Evolutionary conservation across 2,888 invertebrate species (phyloP), one percentile per base, ranked within the genome.

Genomic region (Tetanocera ferruginea): DNA sequence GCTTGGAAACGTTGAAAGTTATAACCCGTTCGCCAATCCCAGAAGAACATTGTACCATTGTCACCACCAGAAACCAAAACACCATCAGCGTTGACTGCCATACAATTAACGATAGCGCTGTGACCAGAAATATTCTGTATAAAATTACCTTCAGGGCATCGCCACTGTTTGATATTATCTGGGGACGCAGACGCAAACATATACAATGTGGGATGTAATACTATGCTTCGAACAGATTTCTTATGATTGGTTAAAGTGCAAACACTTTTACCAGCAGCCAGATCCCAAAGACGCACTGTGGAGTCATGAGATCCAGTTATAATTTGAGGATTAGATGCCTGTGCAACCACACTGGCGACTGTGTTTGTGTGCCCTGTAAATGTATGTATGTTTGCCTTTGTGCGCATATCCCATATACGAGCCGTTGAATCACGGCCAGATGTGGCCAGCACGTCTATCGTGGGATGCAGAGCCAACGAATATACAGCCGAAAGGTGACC

Each of bases 11-110:
- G 92, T 90, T 99, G 99, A 91, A 99, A 99, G 91, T 99, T 99
- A 87, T 99, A 99, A 0, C 99, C 99, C 0, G 98, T 98, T 85
- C 97, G 93, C 99, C 99, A 99, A 89, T 99, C 99, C 99, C 99
- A 99, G 86, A 97, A 95, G 89, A 96, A 94, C 92, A 99, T 93
- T 0, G 98, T 97, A 0, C 99, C 99, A 88, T 99, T 99, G 88
- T 99, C 99, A 28, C 97, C 99, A 4, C 98, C 99, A 5, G 98
- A 99, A 2, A 99, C 98, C 4, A 99, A 91, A 14, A 99, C 99
- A 0, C 98, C 97, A 85, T 98, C 98, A 0, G 95, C 92, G 91
- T 99, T 99, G 6, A 97, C 95, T 0, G 97, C 98, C 90, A 99
- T 92, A 85, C 98, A 97, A 91, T 99, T 99, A 37, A 99, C 94